Base-by-base conservation (phyloP, 2,797 vertebrate species). In the Liasis olivaceus region DNA sequence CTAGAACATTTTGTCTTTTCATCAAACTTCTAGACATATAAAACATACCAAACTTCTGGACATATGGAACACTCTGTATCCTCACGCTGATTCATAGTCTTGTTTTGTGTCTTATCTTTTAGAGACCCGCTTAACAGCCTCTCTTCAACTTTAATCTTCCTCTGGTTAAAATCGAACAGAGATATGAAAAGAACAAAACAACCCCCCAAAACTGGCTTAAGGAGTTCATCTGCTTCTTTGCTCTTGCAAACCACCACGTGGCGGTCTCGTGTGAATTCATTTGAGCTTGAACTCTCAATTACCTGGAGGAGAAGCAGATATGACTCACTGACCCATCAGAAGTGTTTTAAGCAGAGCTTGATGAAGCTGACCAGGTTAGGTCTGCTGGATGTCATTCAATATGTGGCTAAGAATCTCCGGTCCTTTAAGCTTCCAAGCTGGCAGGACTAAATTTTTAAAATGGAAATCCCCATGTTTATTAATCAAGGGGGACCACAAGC, bases 51-150 rank as follows among this genome's bases (percentile, higher is more conserved):
- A 81, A 62, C 28, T 62, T 81, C 62, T 84, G 54, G 58, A 59
- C 89, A 31, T 88, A 51, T 88, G 89, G 95, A 97, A 95, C 96
- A 96, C 93, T 95, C 95, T 95, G 95, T 95, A 94, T 94, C 93
- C 93, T 95, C 90, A 0, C 95, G 95, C 96, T 96, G 94, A 97
- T 96, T 97, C 95, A 96, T 94, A 94, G 93, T 91, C 85, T 93
- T 93, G 95, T 97, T 84, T 94, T 95, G 91, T 96, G 96, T 96
- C 96, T 97, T 97, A 97, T 97, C 96, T 96, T 92, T 94, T 94
- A 85, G 91, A 97, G 96, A 91, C 92, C 60, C 91, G 86, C 95
- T 96, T 96, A 97, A 96, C 96, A 96, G 93, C 92, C 0, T 96
- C 94, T 95, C 96, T 96, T 94, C 95, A 94, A 95, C 96, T 97